Conservation (phyloP, 2,113 vertebrate species). For the Hyperopisus bebe region DNA sequence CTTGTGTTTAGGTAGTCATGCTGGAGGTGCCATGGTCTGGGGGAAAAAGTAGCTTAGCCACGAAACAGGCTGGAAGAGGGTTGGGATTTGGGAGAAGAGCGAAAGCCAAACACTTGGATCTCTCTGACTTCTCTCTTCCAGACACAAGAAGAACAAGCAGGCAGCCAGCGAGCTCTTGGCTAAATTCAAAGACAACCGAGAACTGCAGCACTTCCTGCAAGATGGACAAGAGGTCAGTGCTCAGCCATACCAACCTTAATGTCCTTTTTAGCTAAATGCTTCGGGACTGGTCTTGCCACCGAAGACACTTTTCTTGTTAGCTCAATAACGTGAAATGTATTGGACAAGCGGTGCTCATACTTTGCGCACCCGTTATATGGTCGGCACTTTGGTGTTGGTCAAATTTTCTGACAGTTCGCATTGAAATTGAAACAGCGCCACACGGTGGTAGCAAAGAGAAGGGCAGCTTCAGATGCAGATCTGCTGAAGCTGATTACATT, state of each 20-base stretch:
- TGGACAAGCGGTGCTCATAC: neutral
- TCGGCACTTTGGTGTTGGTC: neutral
- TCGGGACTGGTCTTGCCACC: neutral
- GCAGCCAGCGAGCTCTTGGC: slow-evolving; percentile 70
- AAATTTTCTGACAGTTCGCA: neutral
- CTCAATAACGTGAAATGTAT: neutral
- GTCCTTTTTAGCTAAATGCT: neutral
- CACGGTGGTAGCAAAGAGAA: neutral
- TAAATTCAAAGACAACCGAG: slow-evolving; percentile 82
- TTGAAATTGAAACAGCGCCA: neutral
- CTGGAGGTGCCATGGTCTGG: neutral
- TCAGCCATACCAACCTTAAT: neutral
- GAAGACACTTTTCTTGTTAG: neutral
- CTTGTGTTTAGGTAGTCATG: neutral
- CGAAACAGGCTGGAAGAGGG: neutral
- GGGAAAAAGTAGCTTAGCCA: neutral
- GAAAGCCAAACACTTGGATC: neutral
- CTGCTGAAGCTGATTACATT: neutral
- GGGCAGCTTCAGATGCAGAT: neutral
- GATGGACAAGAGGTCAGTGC: slow-evolving; percentile 80
- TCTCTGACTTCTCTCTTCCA: slow-evolving; percentile 34
- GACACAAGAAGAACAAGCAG: slow-evolving; percentile 76
- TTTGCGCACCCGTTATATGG: neutral
- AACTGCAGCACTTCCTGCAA: slow-evolving; percentile 88
- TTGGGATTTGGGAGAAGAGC: neutral